phyloP scores from a whole-genome alignment of 1,140 invertebrate species.

The Araneus ventricosus region DNA sequence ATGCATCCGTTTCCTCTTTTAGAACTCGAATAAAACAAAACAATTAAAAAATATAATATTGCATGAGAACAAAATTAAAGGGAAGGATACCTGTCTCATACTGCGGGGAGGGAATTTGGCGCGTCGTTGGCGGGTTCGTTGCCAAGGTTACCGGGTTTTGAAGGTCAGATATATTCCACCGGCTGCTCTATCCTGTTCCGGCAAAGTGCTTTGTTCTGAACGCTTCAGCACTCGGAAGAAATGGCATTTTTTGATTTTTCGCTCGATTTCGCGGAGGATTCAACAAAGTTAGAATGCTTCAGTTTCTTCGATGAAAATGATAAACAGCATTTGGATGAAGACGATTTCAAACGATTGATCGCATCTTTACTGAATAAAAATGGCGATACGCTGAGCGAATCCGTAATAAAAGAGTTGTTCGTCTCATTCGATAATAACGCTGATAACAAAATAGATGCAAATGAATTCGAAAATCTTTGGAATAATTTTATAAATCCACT shows the following conservation, averaged over 20 bases:
- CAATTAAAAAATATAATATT: not conserved
- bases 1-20: no score
- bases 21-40: not conserved
- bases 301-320: not conserved
- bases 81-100: not conserved
- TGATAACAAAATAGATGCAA: slow-evolving; percentile 89
- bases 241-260: slow-evolving; percentile 12
- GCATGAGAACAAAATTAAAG: not conserved
- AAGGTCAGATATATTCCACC: not conserved
- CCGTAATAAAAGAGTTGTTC: slow-evolving; percentile 84
- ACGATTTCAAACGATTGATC: slow-evolving; percentile 8
- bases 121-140: not conserved
- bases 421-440: slow-evolving; percentile 88
- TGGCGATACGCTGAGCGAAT: not conserved
- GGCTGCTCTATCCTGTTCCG: not conserved
- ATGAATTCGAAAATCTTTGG: slow-evolving; percentile 87
- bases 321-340: slow-evolving; percentile 21
- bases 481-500: slow-evolving; percentile 84
- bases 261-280: not conserved
- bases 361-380: not conserved
- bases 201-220: not conserved
- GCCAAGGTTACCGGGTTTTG: slow-evolving; percentile 8
- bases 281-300: not conserved
- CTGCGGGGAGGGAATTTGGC: not conserved
- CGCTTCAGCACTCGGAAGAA: not conserved